These are phyloP conservation scores for Ectemnius lituratus DNA, from an alignment of 2,888 invertebrate species.

Conservation along the genomic window DNA sequence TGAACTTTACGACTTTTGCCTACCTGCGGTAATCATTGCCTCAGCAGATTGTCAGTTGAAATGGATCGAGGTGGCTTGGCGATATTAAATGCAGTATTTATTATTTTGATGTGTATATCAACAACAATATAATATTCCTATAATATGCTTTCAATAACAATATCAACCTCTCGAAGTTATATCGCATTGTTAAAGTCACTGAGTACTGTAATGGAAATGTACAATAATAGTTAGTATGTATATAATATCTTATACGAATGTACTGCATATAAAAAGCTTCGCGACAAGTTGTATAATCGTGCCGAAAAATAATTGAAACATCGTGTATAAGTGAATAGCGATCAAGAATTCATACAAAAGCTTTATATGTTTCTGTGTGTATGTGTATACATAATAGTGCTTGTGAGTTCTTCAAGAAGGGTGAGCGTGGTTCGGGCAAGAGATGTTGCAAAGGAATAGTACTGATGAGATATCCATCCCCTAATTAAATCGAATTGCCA, in stretches of 20 bases:
- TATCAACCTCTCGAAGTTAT: conserved; percentile 49
- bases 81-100: conserved; percentile 63
- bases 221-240: conserved; percentile 33
- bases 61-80: not conserved
- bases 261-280: conserved; percentile 35
- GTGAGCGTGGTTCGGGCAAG: conserved; percentile 43
- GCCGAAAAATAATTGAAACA: conserved; percentile 13
- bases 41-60: not conserved
- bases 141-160: conserved; percentile 65
- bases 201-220: conserved; percentile 43
- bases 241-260: conserved; percentile 33
- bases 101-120: conserved; percentile 64
- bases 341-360: conserved; percentile 14
- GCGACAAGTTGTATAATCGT: conserved; percentile 20
- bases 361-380: not conserved
- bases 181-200: conserved; percentile 37
- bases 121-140: conserved; percentile 67
- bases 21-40: no score
- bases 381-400: not conserved
- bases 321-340: conserved; percentile 15
- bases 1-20: no score
- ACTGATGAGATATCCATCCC: conserved; percentile 42
- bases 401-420: conserved; percentile 16
- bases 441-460: conserved; percentile 38
- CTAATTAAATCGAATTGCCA: conserved; percentile 33